These are phyloP conservation scores for Melitaea athalia DNA, from an alignment of 2,888 invertebrate species.

Conservation along the genomic window DNA sequence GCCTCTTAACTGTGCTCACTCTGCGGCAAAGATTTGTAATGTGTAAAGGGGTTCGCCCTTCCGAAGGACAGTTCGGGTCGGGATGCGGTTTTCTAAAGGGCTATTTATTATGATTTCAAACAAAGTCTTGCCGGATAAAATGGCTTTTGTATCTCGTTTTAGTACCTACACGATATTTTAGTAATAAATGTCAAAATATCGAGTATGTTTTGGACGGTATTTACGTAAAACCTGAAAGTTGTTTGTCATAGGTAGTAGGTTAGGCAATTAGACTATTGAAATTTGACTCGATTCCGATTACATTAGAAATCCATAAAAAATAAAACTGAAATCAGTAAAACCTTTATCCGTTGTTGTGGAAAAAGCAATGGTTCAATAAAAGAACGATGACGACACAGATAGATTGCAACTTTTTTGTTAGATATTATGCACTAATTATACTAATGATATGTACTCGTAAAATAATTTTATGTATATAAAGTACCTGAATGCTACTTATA, in stretches of 20 bases:
- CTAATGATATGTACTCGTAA: too few relatives aligned
- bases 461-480: too few relatives aligned
- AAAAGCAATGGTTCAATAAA: too few relatives aligned
- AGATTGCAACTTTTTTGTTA: too few relatives aligned
- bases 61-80: slow-evolving; percentile 72
- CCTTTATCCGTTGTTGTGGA: too few relatives aligned
- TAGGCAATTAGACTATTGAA: too few relatives aligned
- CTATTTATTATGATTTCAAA: slow-evolving; percentile 81
- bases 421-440: too few relatives aligned
- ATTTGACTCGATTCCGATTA: too few relatives aligned
- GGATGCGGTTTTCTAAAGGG: slow-evolving; percentile 79
- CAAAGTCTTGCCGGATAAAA: slow-evolving; percentile 76
- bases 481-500: too few relatives aligned
- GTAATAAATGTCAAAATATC: slow-evolving; percentile 51
- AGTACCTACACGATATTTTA: slow-evolving; percentile 68
- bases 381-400: too few relatives aligned
- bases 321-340: too few relatives aligned
- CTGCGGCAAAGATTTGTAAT: slow-evolving; percentile 74
- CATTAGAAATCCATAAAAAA: too few relatives aligned
- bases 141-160: slow-evolving; percentile 76
- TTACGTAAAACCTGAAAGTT: slow-evolving; percentile 10
- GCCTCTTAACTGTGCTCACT: slow-evolving; percentile 69
- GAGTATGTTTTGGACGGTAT: slow-evolving; percentile 30
- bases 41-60: slow-evolving; percentile 61
- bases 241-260: neutral